Evolutionary conservation across 1,140 invertebrate genomes (phyloP).

Genomic region (Melanaphis sacchari): DNA sequence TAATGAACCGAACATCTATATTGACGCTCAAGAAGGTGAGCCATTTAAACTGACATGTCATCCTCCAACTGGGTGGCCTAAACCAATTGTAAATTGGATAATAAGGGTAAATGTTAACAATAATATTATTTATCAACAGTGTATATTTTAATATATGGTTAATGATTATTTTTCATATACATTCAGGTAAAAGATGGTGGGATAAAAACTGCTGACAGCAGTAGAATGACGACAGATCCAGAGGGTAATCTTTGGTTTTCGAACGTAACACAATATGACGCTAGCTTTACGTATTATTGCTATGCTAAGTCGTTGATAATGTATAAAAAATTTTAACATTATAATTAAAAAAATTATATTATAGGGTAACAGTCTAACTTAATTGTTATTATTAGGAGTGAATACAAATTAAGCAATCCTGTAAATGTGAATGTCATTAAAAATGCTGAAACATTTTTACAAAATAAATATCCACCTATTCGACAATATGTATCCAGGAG

Average conservation of each 20-base stretch:
- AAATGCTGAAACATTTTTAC: constrained; percentile 75
- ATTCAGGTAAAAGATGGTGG: constrained; percentile 72
- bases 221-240: constrained; percentile 90
- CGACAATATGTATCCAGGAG: constrained; percentile 85
- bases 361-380: background rate
- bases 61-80: constrained; percentile 93
- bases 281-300: constrained; percentile 86
- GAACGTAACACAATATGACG: constrained; percentile 86
- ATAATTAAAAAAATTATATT: background rate
- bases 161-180: background rate
- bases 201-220: constrained; percentile 89
- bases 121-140: background rate
- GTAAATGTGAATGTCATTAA: constrained; percentile 79
- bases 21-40: constrained; percentile 81
- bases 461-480: constrained; percentile 79
- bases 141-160: too few species aligned
- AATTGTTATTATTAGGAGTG: constrained; percentile 69
- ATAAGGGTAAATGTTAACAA: background rate
- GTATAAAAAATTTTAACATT: constrained; percentile 58
- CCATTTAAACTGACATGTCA: constrained; percentile 87
- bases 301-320: constrained; percentile 83
- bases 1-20: constrained; percentile 71
- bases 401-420: constrained; percentile 89
- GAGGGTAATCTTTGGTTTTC: constrained; percentile 94
- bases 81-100: constrained; percentile 86